phyloP scores from a whole-genome alignment of 2,113 vertebrate genomes.

The Saiga tatarica region DNA sequence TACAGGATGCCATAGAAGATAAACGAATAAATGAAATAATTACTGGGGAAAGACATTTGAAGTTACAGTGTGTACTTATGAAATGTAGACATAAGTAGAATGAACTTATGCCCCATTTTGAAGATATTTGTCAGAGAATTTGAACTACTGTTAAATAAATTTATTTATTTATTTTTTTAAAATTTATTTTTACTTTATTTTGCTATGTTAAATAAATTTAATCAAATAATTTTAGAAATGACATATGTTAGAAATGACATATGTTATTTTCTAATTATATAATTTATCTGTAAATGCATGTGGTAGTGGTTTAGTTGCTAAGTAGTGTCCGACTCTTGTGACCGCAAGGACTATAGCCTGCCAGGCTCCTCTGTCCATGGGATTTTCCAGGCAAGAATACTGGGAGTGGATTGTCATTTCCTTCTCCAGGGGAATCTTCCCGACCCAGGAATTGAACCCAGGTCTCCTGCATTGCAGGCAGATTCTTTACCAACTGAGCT shows the following conservation, averaged over 20 bases:
- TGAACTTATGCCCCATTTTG: neutral
- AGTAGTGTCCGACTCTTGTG: neutral
- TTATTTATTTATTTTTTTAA: no score
- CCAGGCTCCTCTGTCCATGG: neutral
- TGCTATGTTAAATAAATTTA: neutral
- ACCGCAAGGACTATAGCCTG: neutral
- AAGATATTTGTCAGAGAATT: neutral
- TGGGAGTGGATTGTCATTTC: neutral
- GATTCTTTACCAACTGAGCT: neutral
- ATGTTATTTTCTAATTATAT: neutral
- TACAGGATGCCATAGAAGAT: neutral
- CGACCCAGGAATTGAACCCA: fast-evolving
- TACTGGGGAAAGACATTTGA: neutral
- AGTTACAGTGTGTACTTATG: neutral
- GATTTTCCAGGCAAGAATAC: neutral
- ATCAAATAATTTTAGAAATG: neutral
- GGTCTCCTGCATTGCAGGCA: neutral
- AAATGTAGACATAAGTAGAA: neutral
- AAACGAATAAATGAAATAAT: neutral
- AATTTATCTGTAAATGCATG: neutral
- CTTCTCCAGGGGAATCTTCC: neutral
- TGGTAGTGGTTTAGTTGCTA: neutral
- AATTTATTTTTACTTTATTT: no score
- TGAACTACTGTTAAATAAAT: neutral
- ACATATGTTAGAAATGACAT: neutral